Percentiles rank a stretch among this genome's conserved stretches.
phyloP scores from a whole-genome alignment of 2,113 vertebrate species.

The Lamprotornis superbus region DNA sequence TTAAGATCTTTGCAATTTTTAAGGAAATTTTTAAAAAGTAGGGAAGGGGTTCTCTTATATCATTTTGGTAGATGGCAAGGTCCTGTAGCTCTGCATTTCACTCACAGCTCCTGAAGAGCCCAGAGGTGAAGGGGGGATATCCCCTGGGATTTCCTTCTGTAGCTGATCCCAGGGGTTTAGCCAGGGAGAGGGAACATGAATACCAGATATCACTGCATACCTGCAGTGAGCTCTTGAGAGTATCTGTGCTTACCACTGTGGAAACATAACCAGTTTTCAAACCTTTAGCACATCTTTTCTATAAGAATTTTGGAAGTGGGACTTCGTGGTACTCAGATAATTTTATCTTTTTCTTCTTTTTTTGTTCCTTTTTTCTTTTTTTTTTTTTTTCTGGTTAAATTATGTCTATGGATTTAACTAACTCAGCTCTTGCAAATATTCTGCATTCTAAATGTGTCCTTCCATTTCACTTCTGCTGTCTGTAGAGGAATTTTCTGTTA shows the following conservation, averaged over 20 bases:
- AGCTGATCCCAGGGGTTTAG: background rate
- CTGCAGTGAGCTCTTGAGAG: background rate
- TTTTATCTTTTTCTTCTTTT: background rate
- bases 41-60: accelerated
- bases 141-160: background rate
- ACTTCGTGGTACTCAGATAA: background rate
- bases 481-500: background rate
- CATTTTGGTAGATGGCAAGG: background rate
- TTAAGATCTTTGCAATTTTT: accelerated
- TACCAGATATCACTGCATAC: background rate
- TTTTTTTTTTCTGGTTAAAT: background rate
- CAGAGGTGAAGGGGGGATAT: background rate
- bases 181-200: background rate
- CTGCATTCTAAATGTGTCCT: background rate
- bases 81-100: background rate
- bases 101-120: background rate
- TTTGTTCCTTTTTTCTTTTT: background rate
- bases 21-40: background rate
- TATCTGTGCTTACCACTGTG: background rate
- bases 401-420: background rate
- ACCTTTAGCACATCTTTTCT: background rate
- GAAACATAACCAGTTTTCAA: background rate
- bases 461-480: background rate
- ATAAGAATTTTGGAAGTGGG: background rate
- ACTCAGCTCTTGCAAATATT: background rate